Evolutionary conservation across 2,888 invertebrate species (phyloP).

Genomic region (Dyspetes luteomarginatus): DNA sequence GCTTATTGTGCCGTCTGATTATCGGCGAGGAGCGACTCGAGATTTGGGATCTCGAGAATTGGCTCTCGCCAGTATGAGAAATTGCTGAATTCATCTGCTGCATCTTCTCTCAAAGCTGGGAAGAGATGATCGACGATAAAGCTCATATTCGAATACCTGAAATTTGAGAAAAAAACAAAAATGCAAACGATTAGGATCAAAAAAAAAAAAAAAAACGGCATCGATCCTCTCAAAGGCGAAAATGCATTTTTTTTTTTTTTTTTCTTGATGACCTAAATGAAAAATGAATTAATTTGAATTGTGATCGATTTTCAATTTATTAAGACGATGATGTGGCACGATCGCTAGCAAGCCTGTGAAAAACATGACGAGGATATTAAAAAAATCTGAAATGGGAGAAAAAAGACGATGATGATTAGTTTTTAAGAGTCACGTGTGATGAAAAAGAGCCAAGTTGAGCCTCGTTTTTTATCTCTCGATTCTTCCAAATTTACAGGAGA

Average conservation of each 20-base stretch:
- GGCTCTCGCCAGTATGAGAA: slow-evolving; percentile 98
- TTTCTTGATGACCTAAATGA: slow-evolving; percentile 56
- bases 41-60: slow-evolving; percentile 85
- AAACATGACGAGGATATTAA: slow-evolving; percentile 7
- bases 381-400: slow-evolving; percentile 38
- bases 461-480: slow-evolving; percentile 13
- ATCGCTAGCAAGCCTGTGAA: slow-evolving; percentile 57
- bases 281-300: slow-evolving; percentile 37
- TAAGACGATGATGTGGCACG: slow-evolving; percentile 37
- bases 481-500: slow-evolving; percentile 55
- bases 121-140: slow-evolving; percentile 98
- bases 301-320: neutral
- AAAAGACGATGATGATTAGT: slow-evolving; percentile 50
- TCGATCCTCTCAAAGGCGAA: neutral
- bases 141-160: slow-evolving; percentile 96
- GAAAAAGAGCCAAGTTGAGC: neutral
- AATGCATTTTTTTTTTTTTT: slow-evolving; percentile 31
- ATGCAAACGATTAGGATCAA: too few relatives aligned
- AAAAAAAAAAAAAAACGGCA: neutral
- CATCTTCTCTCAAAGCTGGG: slow-evolving; percentile 89
- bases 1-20: slow-evolving; percentile 69
- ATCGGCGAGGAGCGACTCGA: slow-evolving; percentile 71
- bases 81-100: slow-evolving; percentile 90
- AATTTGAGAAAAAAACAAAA: slow-evolving; percentile 78
- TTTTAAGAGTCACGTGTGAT: neutral